Base-by-base conservation (phyloP, 2,888 invertebrate genomes). In the Cetonia aurata region DNA sequence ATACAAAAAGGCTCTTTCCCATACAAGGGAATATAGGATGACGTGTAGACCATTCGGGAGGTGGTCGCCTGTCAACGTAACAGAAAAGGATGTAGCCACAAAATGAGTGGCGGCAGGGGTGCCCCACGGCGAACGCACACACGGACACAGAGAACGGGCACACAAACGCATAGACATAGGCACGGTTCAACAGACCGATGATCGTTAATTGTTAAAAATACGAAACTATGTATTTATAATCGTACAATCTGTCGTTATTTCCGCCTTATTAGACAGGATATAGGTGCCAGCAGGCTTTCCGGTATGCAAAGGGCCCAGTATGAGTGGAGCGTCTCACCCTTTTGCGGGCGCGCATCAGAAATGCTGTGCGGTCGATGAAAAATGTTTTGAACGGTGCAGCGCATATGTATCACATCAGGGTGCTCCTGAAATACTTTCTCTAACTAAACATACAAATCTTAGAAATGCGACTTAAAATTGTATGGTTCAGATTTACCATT, bases 221-320 rank as follows among this genome's bases (percentile, higher is more conserved):
- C 62, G 62, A 62, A 62, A 62, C 62, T 62, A 70, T 72, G 72
- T 60, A 65, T 67, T 74, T 73, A 73, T 73, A 74, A 72, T 73
- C 70, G 74, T 78, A 79, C 81, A 82, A 81, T 80, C 79, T 82
- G 82, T 80, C 77, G 79, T 74, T 73, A 75, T 81, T 83, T 83
- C 83, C 83, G 81, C 82, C 79, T 82, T 82, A 82, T 82, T 82
- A 81, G 80, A 79, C 82, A 82, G 83, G 81, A 83, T 82, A 83
- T 83, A 82, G 81, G 81, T 79, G 80, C 80, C 79, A 77, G 79
- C 78, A 77, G 80, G 79, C 77, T 78, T 82, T 82, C 82, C 82
- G 77, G 77, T 76, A 77, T 75, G 76, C 71, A 73, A 53, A 53
- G 42, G 37, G 41, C 72, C 72, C 71, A 71, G 6, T 17, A 1